A percentile compares a stretch with the other conserved stretches of the same genome.
phyloP scores from a whole-genome alignment of 2,888 invertebrate species.

The Hypomecis atomaria region DNA sequence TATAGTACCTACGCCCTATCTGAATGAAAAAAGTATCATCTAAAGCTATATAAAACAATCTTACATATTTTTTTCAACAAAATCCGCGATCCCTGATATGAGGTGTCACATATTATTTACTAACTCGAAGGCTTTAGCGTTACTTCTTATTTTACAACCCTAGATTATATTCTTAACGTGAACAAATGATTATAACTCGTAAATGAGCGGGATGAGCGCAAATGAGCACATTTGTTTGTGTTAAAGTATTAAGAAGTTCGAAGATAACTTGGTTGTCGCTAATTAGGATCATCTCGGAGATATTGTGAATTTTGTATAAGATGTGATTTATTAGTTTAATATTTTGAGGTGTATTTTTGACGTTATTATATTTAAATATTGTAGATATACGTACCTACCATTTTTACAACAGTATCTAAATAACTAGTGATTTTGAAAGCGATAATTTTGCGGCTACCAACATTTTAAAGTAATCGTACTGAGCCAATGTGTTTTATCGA shows the following conservation, averaged over 20 bases:
- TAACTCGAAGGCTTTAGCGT: conserved; percentile 24
- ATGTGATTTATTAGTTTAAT: too few species aligned
- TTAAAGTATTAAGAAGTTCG: conserved; percentile 21
- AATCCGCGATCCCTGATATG: conserved; percentile 24
- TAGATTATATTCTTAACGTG: conserved; percentile 33
- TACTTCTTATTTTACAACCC: conserved; percentile 35
- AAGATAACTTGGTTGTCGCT: conserved; percentile 1
- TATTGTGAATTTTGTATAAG: neutral
- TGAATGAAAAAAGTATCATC: too few species aligned
- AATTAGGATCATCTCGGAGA: neutral
- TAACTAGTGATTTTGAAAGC: too few species aligned
- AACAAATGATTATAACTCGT: conserved; percentile 29
- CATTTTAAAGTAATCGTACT: too few species aligned
- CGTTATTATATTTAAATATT: too few species aligned
- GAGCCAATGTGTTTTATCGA: too few species aligned
- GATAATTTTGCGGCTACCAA: too few species aligned
- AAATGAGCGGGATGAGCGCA: conserved; percentile 5
- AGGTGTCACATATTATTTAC: conserved; percentile 32
- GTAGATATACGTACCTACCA: too few species aligned
- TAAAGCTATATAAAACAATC: too few species aligned
- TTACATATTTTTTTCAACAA: neutral
- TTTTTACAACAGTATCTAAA: too few species aligned
- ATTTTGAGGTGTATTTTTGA: too few species aligned
- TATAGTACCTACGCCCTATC: too few species aligned
- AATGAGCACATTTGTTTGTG: conserved; percentile 25